phyloP scores from a whole-genome alignment of 2,888 invertebrate genomes.

The Limnephilus auricula region DNA sequence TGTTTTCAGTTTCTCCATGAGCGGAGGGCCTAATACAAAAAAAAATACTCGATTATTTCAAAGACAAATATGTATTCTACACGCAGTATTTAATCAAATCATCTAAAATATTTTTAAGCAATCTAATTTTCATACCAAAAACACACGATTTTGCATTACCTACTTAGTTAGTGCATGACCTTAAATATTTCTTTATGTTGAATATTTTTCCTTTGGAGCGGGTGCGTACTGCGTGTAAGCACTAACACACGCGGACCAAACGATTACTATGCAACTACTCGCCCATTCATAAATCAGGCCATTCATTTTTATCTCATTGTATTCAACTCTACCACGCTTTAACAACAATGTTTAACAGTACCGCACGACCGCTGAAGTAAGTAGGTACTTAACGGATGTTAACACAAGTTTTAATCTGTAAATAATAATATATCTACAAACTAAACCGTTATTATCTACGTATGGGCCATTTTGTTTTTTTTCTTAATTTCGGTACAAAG shows the following conservation, averaged over 20 bases:
- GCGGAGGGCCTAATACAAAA: too few species aligned
- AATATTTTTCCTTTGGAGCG: background rate
- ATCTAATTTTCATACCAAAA: too few species aligned
- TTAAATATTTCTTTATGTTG: background rate
- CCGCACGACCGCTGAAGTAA: background rate
- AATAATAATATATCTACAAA: background rate
- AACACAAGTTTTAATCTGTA: background rate
- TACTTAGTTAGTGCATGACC: too few species aligned
- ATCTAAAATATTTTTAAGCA: too few species aligned
- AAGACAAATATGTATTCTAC: too few species aligned
- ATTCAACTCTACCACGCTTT: background rate
- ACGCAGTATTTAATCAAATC: too few species aligned
- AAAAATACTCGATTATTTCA: too few species aligned
- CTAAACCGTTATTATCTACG: background rate
- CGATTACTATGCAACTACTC: background rate
- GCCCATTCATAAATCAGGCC: slow-evolving; percentile 16
- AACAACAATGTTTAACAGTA: background rate
- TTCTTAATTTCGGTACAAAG: background rate
- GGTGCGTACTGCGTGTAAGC: background rate
- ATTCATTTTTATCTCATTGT: background rate
- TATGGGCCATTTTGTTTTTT: background rate
- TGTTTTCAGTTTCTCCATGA: too few species aligned
- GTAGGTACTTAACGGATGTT: background rate
- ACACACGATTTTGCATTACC: too few species aligned
- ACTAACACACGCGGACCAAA: background rate